phyloP scores from a whole-genome alignment of 2,113 vertebrate genomes.

The Conger conger region DNA sequence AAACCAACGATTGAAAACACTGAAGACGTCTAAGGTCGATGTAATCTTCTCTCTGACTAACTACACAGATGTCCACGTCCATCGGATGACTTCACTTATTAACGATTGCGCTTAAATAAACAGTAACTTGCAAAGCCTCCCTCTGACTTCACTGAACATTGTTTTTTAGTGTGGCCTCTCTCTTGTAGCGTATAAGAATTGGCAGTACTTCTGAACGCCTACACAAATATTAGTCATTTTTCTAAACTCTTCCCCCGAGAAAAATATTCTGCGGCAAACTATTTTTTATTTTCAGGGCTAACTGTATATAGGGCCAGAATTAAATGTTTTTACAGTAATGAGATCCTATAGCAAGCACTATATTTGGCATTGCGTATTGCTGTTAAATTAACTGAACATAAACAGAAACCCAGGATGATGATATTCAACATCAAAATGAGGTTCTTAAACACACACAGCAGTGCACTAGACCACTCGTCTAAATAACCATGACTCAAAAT shows the following conservation, averaged over 20 bases:
- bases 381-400: neutral
- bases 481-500: neutral
- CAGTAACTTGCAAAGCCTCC: neutral
- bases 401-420: neutral
- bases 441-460: neutral
- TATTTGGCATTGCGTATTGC: neutral
- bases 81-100: no score
- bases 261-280: neutral
- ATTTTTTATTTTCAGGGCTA: neutral
- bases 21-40: neutral
- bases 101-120: neutral
- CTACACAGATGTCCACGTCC: no score
- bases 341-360: neutral
- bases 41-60: neutral
- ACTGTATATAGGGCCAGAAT: neutral
- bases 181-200: neutral
- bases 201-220: neutral
- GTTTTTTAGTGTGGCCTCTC: no score
- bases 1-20: neutral
- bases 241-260: neutral
- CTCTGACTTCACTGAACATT: no score
- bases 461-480: neutral
- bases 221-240: neutral
- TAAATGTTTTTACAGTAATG: neutral
- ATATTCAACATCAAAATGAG: neutral